Conservation (phyloP, 1,140 invertebrate genomes). For the Achatina immaculata region DNA sequence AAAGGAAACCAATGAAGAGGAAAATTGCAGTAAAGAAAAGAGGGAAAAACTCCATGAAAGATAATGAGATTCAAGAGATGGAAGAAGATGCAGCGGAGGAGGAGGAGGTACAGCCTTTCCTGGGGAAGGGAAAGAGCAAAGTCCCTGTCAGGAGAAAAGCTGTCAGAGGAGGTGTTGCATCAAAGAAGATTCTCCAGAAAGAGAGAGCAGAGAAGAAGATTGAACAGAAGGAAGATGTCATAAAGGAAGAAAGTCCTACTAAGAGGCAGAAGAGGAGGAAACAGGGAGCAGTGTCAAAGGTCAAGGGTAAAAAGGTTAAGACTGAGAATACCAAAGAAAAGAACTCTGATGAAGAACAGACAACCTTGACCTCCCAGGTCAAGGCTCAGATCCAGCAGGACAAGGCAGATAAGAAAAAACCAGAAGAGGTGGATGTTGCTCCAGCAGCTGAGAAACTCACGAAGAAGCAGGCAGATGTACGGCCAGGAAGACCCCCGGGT, state of each 20-base stretch:
- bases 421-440: background rate
- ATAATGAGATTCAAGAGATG: slow-evolving; percentile 35
- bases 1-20: slow-evolving; percentile 41
- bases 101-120: slow-evolving; percentile 17
- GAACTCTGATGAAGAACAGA: slow-evolving; percentile 3
- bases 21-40: slow-evolving; percentile 39
- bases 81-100: slow-evolving; percentile 57
- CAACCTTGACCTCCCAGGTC: slow-evolving; percentile 16
- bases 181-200: slow-evolving; percentile 33
- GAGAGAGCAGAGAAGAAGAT: slow-evolving; percentile 32
- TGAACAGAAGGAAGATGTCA: background rate
- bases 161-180: slow-evolving; percentile 36
- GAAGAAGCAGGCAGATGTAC: background rate
- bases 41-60: too few relatives aligned
- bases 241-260: slow-evolving; percentile 10
- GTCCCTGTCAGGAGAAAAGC: slow-evolving; percentile 41
- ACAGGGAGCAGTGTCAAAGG: background rate
- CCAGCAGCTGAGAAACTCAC: slow-evolving; percentile 11
- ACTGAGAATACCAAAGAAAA: background rate
- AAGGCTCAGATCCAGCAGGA: slow-evolving; percentile 8
- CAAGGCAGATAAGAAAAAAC: slow-evolving; percentile 9
- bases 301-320: background rate
- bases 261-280: slow-evolving; percentile 24
- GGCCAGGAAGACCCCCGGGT: too few relatives aligned
- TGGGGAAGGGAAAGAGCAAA: slow-evolving; percentile 24